Evolutionary conservation across 2,113 vertebrate genomes (phyloP), one percentile per base, ranked within the genome.

Genomic region (Mesocricetus auratus): DNA sequence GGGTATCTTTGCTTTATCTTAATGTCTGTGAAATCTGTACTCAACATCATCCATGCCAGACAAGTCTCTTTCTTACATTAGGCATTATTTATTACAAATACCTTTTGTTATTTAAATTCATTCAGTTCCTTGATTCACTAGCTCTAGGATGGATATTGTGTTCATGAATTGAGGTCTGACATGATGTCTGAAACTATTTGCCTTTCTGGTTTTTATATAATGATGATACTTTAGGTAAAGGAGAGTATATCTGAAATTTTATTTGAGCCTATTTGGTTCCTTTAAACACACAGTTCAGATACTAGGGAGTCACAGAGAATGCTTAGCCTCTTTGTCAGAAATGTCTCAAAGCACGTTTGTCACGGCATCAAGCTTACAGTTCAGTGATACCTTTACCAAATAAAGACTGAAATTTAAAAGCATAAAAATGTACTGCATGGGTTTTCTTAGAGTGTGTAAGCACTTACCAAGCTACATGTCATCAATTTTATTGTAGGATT

Each of bases 351-450:
- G 5, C 56, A 5, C 45, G 7, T 62, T 90, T 90, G n/a, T 13
- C 39, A 47, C 64, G 2, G 19, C 31, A 82, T 1, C 13, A 7
- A 78, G 31, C 12, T 86, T 82, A 75, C 39, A 45, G 39, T 13
- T 75, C 60, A 68, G 7, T 5, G 19, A 42, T 16, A 69, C 45
- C 3, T 7, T 88, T 85, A 50, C 26, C 39, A 56, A 91, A 53
- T 89, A 60, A 85, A 64, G 3, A 10, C 26, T 91, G 29, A 22
- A 75, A 58, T 77, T 87, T 45, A 71, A 92, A 82, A 93, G 12
- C 4, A 36, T 39, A 58, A 94, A 99, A 39, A 95, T 97, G 98
- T 90, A 13, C 16, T 42, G 1, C 29, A 21, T 4, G 29, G 0
- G 21, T 19, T n/a, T 79, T 78, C 36, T 74, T n/a, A 58, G 17